Conservation (phyloP, 1,140 invertebrate species). For the Panagrolaimus sp. region DNA sequence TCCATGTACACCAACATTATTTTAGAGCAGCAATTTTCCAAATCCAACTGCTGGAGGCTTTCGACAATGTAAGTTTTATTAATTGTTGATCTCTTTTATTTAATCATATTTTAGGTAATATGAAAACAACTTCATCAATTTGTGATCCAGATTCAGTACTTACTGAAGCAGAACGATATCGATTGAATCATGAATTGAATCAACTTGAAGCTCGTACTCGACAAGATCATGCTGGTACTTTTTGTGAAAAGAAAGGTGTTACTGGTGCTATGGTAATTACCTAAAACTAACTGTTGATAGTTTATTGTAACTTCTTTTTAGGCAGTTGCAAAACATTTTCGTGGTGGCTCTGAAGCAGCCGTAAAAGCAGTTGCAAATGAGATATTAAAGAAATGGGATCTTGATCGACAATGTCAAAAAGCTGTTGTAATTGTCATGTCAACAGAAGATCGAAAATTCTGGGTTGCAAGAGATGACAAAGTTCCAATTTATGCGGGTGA, state of each 20-base stretch:
- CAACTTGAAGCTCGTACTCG: constrained; percentile 46
- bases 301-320: too few species aligned
- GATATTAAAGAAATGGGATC: constrained; percentile 42
- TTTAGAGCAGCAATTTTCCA: neutral
- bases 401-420: constrained; percentile 53
- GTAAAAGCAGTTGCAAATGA: constrained; percentile 53
- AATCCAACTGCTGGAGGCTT: constrained; percentile 7
- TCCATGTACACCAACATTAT: too few species aligned
- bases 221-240: constrained; percentile 41
- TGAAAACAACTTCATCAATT: constrained; percentile 43
- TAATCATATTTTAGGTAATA: constrained; percentile 9
- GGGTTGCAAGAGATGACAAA: constrained; percentile 48
- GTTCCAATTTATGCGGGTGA: constrained; percentile 55
- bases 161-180: constrained; percentile 43
- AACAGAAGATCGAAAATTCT: constrained; percentile 50
- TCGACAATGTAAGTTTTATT: neutral
- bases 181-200: constrained; percentile 51
- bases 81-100: too few species aligned
- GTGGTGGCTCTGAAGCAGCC: constrained; percentile 45
- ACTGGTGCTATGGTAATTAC: constrained; percentile 49
- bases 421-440: constrained; percentile 48
- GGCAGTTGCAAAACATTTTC: constrained; percentile 47
- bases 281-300: too few species aligned
- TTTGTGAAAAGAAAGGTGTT: constrained; percentile 55
- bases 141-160: constrained; percentile 54